Evolutionary conservation across 64 coral and sea anemone species (phyloP), one percentile per base, ranked within the genome.

Genomic region (Catalaphyllia jardinei): DNA sequence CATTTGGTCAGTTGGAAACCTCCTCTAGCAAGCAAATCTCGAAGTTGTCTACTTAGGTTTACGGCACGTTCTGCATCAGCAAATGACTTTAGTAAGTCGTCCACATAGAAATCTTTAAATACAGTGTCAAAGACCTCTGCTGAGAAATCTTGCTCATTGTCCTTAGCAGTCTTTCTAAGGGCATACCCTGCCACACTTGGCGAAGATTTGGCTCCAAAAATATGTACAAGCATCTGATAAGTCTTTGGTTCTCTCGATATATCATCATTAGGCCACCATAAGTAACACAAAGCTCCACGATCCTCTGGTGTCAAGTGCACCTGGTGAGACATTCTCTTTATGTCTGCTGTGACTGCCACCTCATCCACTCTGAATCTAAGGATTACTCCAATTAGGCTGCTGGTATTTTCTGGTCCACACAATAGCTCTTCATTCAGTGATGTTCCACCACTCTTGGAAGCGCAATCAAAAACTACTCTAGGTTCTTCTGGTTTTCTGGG

Each of bases 31-130:
- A 93, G 69, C 19, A 93, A 31, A 13, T 60, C 69, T 38, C 54
- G 86, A 3, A 88, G 38, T 57, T 94, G 71, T 30, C 73, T 89
- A 27, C 79, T 60, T 24, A 77, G n/a, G 6, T 74, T 57, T 69
- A 86, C 72, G 22, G 93, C 81, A 75, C 61, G 67, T 76, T 78
- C 79, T 25, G 33, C 67, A 69, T 69, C 75, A 27, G 80, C 3
- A 83, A 94, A 94, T 4, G 80, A 96, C 87, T 96, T 93, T 12
- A 92, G 33, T 15, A 93, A 73, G 78, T 96, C 94, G 10, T 96
- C 91, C 16, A 93, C 83, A 19, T 96, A 96, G 35, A 93, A 93
- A 80, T 96, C 94, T 75, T 86, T 92, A 18, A 73, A 54, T 27
- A 67, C 91, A 46, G 94, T 76, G 33, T 91, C 88, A 22, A 93